Evolutionary conservation across 2,888 invertebrate species (phyloP), one percentile per base, ranked within the genome.

Genomic region (Eristalis tenax): DNA sequence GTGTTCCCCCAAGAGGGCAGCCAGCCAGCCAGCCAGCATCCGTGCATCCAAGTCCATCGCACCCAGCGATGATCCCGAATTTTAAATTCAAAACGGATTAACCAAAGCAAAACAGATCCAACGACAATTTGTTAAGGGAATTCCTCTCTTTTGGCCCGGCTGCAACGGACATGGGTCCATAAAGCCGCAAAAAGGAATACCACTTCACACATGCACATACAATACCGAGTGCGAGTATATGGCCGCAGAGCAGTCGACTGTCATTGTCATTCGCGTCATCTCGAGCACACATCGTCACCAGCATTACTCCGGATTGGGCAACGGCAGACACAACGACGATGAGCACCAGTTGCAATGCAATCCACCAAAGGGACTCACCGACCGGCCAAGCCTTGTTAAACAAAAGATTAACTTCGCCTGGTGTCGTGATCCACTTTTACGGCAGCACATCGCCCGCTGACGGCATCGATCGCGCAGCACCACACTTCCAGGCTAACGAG

Each of bases 381-480:
- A 78, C 81, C 68, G 77, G n/a, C 68, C 71, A 59, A 77, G 70
- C 82, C 86, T 79, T 83, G 83, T 83, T 83, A 83, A 83, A 87
- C 87, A 87, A 87, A 87, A 87, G 87, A 87, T 87, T 87, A 83
- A 87, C 87, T 87, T 87, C 79, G 76, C 80, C 57, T 76, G 83
- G 87, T 83, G 87, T 87, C 87, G 87, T 87, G 87, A 87, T 87
- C 87, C 87, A 87, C 87, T 87, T 87, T 87, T 83, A 87, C 87
- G 87, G 87, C 87, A 87, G 86, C 86, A 82, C 65, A 86, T 82
- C 77, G 71, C 81, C 80, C 80, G 84, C 84, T 61, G 80, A 84
- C 76, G 26, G 74, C 84, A 84, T 84, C 81, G 80, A 81, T 80
- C 71, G 68, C 70, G 32, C 80, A 84, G 56, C 80, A 76, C 68